phyloP scores from a whole-genome alignment of 2,113 vertebrate species.

The Crotophaga sulcirostris region DNA sequence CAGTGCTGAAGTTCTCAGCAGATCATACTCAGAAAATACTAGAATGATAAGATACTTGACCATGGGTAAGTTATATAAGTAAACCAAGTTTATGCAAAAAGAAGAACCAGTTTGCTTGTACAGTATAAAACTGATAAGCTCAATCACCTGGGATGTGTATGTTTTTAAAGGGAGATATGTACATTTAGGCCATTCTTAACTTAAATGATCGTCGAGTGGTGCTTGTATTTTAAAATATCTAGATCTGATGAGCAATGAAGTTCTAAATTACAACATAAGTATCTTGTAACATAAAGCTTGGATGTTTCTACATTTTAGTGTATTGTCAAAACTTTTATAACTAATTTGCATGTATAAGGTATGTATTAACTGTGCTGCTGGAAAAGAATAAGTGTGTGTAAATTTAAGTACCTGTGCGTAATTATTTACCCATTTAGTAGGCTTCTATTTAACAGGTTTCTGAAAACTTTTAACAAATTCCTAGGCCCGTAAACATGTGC shows the following conservation, averaged over 20 bases:
- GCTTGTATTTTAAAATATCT: neutral
- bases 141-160: neutral
- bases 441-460: neutral
- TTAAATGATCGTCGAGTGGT: no score
- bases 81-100: neutral
- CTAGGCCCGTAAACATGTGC: neutral
- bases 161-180: neutral
- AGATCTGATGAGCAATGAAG: neutral
- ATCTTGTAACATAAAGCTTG: neutral
- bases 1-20: constrained; percentile 92
- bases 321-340: neutral
- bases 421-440: neutral
- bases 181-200: neutral
- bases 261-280: neutral
- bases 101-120: neutral
- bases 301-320: neutral
- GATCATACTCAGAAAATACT: constrained; percentile 94
- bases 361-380: neutral
- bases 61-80: constrained; percentile 77
- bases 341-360: neutral
- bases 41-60: constrained; percentile 89
- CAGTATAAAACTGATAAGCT: neutral
- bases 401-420: neutral
- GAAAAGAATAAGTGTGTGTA: neutral
- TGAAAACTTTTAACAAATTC: neutral